Evolutionary conservation across 2,113 vertebrate species (phyloP), one percentile per base, ranked within the genome.

Genomic region (Callipepla californica): DNA sequence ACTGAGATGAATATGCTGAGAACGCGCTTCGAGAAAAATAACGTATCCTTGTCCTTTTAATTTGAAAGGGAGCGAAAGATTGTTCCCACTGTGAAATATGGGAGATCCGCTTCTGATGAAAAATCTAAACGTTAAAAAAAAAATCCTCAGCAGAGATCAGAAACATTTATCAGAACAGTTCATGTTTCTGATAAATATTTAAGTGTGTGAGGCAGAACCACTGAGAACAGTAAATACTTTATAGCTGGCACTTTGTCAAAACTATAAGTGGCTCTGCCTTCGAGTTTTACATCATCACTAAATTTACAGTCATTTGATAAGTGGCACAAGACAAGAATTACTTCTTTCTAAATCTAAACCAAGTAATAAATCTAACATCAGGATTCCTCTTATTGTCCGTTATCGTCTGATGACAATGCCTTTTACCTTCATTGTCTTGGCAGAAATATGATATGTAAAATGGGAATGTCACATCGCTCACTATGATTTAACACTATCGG

Each of bases 361-460:
- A 98, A 96, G 97, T 94, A 97, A 99, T 99, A 99, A 99, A 99
- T 99, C 98, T 98, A 98, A 97, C 87, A 98, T 98, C 97, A 98
- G 95, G 97, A 98, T 98, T 98, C 98, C 97, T 98, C 97, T 98
- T 98, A 98, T 98, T 99, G 98, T 99, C 98, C 97, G 98, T 98
- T 98, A 99, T 99, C 98, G 97, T 98, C 98, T 97, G 97, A 98
- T 98, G 98, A 99, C 98, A 99, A 98, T 98, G 98, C 98, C 98
- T 99, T 98, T 98, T 98, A 98, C 98, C 98, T 98, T 98, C 98
- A 98, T 98, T 98, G 98, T 98, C 98, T 98, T 98, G 99, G 98
- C 98, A 99, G 98, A 99, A 99, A 99, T 99, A 99, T 99, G 98
- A 98, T 98, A 98, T 97, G 98, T 98, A 98, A 98, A 99, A 99